Conservation (phyloP, 2,797 vertebrate species). For the Geotrypetes seraphini region DNA sequence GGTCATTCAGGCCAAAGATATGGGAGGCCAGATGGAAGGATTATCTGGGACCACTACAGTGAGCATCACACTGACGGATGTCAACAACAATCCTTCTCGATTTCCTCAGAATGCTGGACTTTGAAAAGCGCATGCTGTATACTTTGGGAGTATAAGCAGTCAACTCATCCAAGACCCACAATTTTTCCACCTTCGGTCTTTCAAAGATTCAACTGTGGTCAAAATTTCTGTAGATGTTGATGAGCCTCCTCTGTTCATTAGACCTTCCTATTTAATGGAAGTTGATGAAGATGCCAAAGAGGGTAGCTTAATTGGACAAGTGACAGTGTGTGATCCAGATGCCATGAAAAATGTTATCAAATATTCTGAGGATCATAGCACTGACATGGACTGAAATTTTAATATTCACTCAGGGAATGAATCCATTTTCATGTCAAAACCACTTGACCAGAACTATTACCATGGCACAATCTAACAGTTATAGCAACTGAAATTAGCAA, state of each 20-base stretch:
- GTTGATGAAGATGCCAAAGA: slow-evolving; percentile 85
- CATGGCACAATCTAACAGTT: no score
- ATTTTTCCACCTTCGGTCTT: slow-evolving; percentile 78
- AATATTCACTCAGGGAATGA: no score
- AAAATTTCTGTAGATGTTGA: slow-evolving; percentile 81
- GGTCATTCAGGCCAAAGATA: no score
- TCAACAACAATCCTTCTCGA: no score
- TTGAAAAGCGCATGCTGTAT: slow-evolving; percentile 79
- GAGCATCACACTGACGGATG: no score
- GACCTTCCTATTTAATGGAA: slow-evolving; percentile 80
- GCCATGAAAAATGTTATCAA: slow-evolving; percentile 73
- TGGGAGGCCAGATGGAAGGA: no score
- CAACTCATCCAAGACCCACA: slow-evolving; percentile 78
- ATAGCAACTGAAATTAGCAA: no score
- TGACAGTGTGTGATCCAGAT: slow-evolving; percentile 84
- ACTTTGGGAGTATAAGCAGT: slow-evolving; percentile 83
- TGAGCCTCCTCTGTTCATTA: slow-evolving; percentile 80
- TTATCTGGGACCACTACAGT: no score
- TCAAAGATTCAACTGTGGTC: slow-evolving; percentile 81
- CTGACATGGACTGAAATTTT: no score
- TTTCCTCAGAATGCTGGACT: slow-evolving; percentile 89
- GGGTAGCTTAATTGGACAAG: slow-evolving; percentile 80
- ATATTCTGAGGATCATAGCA: no score
- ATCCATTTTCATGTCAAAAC: no score
- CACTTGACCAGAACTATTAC: no score